Evolutionary conservation across 2,888 invertebrate genomes (phyloP), one percentile per base, ranked within the genome.

Genomic region (Omphaloscelis lunosa): DNA sequence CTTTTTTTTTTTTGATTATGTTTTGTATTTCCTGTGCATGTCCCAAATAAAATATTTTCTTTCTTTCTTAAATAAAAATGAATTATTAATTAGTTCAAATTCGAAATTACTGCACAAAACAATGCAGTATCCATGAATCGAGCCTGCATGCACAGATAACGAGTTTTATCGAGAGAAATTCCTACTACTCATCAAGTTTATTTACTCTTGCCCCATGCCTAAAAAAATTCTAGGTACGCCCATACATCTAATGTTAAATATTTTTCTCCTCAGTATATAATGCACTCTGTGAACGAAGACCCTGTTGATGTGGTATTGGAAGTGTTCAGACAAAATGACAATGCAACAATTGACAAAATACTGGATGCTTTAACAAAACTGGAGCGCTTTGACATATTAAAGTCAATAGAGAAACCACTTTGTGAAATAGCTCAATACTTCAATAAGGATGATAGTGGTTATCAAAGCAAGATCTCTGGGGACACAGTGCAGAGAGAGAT

Each of bases 281-380:
- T 94, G 88, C 96, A 97, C 88, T 95, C 96, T 71, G 95, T 97
- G 27, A 96, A 95, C 85, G 96, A 96, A 76, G 97, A 97, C 86
- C 97, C 96, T 72, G 97, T 96, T 29, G 97, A 97, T 85, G 95
- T 96, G 83, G 96, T 97, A 1, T 89, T 97, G 59, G 95, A 97
- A 91, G 94, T 97, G 11, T 97, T 95, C 85, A 95, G 95, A 81
- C 97, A 97, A 92, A 94, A 94, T 87, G 94, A 95, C 41, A 95
- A 95, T 76, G 97, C 97, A 62, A 97, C 97, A 45, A 88, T 97
- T 72, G 97, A 97, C 83, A 97, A 97, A 91, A 94, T 97, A 86
- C 77, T 97, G 29, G 93, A 94, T 86, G 95, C 95, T 59, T 94
- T 97, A 76, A 90, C 95, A 27, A 95, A 95, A 90, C 93, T 97